These are phyloP conservation scores for Lacerta bilineata DNA, from an alignment of 2,797 vertebrate genomes.

Conservation along the genomic window DNA sequence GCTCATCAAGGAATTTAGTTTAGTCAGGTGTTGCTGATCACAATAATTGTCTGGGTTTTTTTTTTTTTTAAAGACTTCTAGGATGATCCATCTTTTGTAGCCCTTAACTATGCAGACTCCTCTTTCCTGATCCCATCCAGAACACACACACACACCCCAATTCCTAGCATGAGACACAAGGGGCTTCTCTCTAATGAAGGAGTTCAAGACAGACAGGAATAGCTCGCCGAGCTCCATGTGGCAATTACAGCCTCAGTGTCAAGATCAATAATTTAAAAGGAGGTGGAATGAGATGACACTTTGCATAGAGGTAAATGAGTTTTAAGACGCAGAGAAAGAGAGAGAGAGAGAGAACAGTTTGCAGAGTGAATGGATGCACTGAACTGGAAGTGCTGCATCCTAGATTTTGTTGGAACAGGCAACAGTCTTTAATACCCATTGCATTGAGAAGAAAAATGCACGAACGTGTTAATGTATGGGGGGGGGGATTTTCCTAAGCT, in stretches of 20 bases:
- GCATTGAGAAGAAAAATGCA: no score
- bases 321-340: background rate
- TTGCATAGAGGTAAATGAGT: slow-evolving; percentile 20
- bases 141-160: background rate
- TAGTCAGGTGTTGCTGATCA: slow-evolving; percentile 1
- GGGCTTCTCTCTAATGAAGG: slow-evolving; percentile 21
- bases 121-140: background rate
- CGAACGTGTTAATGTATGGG: no score
- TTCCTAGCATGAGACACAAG: fast-evolving
- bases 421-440: no score
- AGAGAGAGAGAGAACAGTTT: background rate
- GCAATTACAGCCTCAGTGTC: slow-evolving; percentile 1
- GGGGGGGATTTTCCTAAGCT: no score
- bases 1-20: slow-evolving; percentile 31
- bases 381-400: background rate
- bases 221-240: background rate
- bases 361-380: background rate
- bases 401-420: background rate
- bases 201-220: slow-evolving; percentile 2
- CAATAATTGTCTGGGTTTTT: background rate
- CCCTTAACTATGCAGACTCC: background rate
- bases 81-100: background rate
- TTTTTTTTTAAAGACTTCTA: no score
- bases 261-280: slow-evolving; percentile 16
- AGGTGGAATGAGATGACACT: background rate